These are phyloP conservation scores for Ailurus styani DNA, from an alignment of 2,113 vertebrate species.

Conservation along the genomic window DNA sequence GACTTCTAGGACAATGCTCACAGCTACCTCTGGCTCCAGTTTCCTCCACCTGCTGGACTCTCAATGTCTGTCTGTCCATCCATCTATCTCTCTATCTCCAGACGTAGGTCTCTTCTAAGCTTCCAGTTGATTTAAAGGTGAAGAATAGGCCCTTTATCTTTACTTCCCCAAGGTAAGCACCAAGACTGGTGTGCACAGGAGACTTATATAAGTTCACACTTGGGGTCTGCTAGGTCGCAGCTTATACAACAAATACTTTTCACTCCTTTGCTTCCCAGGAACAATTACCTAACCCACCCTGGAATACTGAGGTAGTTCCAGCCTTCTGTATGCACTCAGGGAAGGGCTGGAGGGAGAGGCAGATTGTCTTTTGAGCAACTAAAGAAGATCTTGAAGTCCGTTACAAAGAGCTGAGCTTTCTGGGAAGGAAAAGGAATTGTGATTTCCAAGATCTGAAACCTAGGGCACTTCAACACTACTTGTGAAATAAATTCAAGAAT, in stretches of 20 bases:
- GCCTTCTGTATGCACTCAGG: not conserved
- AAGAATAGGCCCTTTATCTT: not conserved
- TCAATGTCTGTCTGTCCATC: too few relatives aligned
- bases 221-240: not conserved
- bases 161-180: not conserved
- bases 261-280: not conserved
- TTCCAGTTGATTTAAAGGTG: not conserved
- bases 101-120: not conserved
- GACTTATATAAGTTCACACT: not conserved
- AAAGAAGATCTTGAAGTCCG: not conserved
- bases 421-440: not conserved
- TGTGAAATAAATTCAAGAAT: not conserved
- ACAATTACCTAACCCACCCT: not conserved
- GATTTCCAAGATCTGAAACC: not conserved
- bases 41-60: not conserved
- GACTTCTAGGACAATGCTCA: not conserved
- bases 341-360: not conserved
- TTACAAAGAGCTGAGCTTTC: not conserved
- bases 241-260: not conserved
- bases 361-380: not conserved
- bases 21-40: not conserved
- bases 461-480: not conserved
- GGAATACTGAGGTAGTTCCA: not conserved
- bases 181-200: not conserved
- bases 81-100: not conserved